Conservation (phyloP, 2,888 invertebrate species). For the Crepidodera aurea region DNA sequence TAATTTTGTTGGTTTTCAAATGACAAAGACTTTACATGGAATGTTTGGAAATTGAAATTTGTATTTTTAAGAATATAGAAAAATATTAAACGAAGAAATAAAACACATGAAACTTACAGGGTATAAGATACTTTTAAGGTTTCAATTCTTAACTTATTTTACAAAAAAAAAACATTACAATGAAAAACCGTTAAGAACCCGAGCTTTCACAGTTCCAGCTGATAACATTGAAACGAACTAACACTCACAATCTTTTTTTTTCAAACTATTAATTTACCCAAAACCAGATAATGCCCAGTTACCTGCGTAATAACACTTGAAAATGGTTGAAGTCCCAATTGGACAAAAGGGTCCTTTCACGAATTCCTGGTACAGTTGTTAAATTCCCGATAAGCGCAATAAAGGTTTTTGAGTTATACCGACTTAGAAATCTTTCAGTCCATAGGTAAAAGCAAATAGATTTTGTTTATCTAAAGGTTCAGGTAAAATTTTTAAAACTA, state of each 20-base stretch:
- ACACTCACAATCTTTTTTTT: not conserved
- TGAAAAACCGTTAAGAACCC: conserved; percentile 1
- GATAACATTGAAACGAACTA: conserved; percentile 6
- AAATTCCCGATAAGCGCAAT: conserved; percentile 22
- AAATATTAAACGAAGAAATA: too few relatives aligned
- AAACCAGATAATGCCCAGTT: conserved; percentile 2
- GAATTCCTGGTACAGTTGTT: conserved; percentile 15
- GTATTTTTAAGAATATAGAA: too few relatives aligned
- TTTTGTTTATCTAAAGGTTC: conserved; percentile 2
- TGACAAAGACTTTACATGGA: too few relatives aligned
- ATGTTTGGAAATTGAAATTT: too few relatives aligned
- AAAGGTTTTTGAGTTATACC: conserved; percentile 8
- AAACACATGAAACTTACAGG: too few relatives aligned
- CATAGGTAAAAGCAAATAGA: conserved; percentile 5
- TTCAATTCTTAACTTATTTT: too few relatives aligned
- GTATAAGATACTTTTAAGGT: too few relatives aligned
- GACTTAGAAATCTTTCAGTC: conserved; percentile 5
- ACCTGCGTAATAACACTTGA: conserved; percentile 19
- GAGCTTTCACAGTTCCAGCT: conserved; percentile 10
- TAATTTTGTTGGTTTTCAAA: too few relatives aligned
- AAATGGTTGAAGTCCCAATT: not conserved
- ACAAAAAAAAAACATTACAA: too few relatives aligned
- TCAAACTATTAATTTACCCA: conserved; percentile 13
- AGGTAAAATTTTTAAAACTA: not conserved
- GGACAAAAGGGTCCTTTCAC: conserved; percentile 12